Evolutionary conservation across 2,888 invertebrate genomes (phyloP).

Genomic region (Clunio marinus): DNA sequence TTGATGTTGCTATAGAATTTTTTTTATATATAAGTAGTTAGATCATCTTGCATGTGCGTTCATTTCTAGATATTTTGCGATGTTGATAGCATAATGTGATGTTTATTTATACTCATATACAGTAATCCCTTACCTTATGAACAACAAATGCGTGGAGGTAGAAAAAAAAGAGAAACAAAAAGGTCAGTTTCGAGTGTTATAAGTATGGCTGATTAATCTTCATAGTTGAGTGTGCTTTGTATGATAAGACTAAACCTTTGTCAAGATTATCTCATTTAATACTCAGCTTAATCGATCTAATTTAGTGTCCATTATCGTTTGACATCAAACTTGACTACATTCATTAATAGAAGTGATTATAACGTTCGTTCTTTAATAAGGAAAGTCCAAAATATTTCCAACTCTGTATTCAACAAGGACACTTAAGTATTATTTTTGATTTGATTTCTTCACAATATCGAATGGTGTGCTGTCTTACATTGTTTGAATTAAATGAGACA

Average conservation of each 20-base stretch:
- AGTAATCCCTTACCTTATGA: background rate
- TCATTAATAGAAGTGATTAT: too few species aligned
- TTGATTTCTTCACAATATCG: background rate
- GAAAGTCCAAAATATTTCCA: too few species aligned
- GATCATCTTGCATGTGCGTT: background rate
- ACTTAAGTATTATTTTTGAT: too few species aligned
- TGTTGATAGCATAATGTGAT: background rate
- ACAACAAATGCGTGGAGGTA: background rate
- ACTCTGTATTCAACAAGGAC: too few species aligned
- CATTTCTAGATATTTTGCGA: too few species aligned
- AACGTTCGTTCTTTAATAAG: too few species aligned
- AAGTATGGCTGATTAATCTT: too few species aligned
- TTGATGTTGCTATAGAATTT: background rate
- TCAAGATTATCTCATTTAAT: conserved; percentile 5
- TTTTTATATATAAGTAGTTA: background rate
- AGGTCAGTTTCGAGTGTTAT: background rate
- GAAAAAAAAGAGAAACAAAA: background rate
- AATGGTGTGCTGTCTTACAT: conserved; percentile 4
- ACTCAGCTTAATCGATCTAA: conserved; percentile 12
- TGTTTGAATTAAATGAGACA: background rate
- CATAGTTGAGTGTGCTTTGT: too few species aligned
- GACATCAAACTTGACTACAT: background rate
- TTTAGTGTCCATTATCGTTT: conserved; percentile 1
- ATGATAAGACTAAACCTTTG: background rate
- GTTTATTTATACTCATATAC: background rate